Conservation (phyloP, 2,113 vertebrate species). For the Salvelinus alpinus region DNA sequence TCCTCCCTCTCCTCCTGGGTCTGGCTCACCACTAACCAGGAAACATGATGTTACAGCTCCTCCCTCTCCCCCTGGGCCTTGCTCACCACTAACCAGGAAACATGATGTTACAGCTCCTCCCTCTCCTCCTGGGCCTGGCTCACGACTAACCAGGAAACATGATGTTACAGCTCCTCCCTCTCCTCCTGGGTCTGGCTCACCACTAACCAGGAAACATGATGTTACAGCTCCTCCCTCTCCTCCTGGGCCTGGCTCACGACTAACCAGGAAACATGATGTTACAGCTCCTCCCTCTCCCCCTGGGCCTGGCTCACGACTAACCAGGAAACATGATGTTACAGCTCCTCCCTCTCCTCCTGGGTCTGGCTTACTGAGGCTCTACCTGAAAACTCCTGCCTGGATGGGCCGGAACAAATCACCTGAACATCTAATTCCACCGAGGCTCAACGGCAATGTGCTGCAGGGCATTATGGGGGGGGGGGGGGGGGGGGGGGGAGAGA, state of each 20-base stretch:
- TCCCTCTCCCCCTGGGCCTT: no score
- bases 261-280: no score
- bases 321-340: no score
- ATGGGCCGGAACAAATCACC: constrained; percentile 1
- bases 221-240: neutral
- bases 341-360: neutral
- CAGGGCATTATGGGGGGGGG: neutral
- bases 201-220: no score
- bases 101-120: no score
- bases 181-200: no score
- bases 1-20: neutral
- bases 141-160: no score
- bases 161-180: no score
- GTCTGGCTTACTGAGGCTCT: neutral
- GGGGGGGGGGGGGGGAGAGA: neutral
- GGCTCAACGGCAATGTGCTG: neutral
- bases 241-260: neutral
- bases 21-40: neutral
- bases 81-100: no score
- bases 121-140: no score
- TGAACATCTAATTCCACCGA: neutral
- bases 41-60: no score
- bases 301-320: neutral
- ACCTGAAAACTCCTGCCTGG: no score
- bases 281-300: neutral